Percentiles rank a stretch among this genome's conserved stretches.
phyloP scores from a whole-genome alignment of 2,888 invertebrate species.

The Leptopterna dolabrata region DNA sequence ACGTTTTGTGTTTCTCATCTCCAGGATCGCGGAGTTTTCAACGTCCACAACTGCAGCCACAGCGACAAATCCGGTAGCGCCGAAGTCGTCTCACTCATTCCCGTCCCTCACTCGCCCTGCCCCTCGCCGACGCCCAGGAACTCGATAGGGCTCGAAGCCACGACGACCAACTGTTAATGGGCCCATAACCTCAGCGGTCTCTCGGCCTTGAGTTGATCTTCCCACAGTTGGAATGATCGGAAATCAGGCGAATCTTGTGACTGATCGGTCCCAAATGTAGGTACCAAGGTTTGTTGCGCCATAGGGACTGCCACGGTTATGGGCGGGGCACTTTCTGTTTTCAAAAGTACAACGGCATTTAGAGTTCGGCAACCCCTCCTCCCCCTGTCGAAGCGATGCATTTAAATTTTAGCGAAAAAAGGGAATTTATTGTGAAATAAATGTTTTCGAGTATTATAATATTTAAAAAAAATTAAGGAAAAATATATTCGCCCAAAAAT shows the following conservation, averaged over 20 bases:
- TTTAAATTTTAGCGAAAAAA: constrained; percentile 40
- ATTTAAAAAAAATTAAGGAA: neutral
- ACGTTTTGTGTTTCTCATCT: no score
- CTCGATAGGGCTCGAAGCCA: constrained; percentile 54
- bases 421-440: constrained; percentile 1
- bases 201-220: constrained; percentile 22
- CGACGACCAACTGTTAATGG: constrained; percentile 59
- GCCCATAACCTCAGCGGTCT: constrained; percentile 36
- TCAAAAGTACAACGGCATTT: constrained; percentile 10
- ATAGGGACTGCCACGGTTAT: constrained; percentile 36
- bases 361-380: constrained; percentile 14
- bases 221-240: constrained; percentile 6
- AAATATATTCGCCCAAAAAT: constrained; percentile 49
- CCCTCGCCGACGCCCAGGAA: constrained; percentile 58
- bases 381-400: constrained; percentile 44
- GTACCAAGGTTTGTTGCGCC: constrained; percentile 38
- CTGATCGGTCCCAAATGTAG: constrained; percentile 53
- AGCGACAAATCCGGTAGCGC: constrained; percentile 71
- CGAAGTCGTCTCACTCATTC: constrained; percentile 77
- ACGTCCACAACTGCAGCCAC: constrained; percentile 64
- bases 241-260: constrained; percentile 37
- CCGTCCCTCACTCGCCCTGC: constrained; percentile 71
- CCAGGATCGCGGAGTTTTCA: constrained; percentile 73
- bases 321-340: constrained; percentile 25
- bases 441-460: constrained; percentile 27